These are phyloP conservation scores for Lasioglossum figueresi DNA, from an alignment of 2,888 invertebrate species.

Conservation along the genomic window DNA sequence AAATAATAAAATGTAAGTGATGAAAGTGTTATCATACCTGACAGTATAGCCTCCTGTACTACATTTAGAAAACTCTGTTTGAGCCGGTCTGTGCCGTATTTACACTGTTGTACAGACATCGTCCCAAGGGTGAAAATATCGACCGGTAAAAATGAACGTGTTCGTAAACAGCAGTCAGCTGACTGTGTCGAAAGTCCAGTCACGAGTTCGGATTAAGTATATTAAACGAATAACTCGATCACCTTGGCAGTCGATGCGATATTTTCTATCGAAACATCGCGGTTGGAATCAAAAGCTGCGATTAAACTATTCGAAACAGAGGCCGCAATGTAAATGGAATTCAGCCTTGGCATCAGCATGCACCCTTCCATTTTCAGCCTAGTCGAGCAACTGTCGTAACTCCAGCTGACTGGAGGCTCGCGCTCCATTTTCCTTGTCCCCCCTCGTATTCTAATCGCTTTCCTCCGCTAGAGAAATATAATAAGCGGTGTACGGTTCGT, in stretches of 20 bases:
- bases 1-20: not conserved
- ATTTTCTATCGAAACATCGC: not conserved
- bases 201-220: not conserved
- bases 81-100: too few species aligned
- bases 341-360: conserved; percentile 60
- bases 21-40: too few species aligned
- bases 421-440: conserved; percentile 9
- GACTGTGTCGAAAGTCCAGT: not conserved
- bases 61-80: too few species aligned
- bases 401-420: conserved; percentile 10
- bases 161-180: not conserved
- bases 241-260: not conserved
- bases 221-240: not conserved
- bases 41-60: too few species aligned
- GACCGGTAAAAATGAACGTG: not conserved
- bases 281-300: conserved; percentile 33
- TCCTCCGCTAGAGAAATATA: conserved; percentile 40
- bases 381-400: conserved; percentile 45
- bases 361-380: conserved; percentile 61
- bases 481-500: conserved; percentile 54
- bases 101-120: not conserved
- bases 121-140: not conserved
- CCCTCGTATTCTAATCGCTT: conserved; percentile 49
- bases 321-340: conserved; percentile 57
- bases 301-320: conserved; percentile 35